Base-by-base conservation (phyloP, 2,888 invertebrate genomes). In the Amblyjoppa proteus region DNA sequence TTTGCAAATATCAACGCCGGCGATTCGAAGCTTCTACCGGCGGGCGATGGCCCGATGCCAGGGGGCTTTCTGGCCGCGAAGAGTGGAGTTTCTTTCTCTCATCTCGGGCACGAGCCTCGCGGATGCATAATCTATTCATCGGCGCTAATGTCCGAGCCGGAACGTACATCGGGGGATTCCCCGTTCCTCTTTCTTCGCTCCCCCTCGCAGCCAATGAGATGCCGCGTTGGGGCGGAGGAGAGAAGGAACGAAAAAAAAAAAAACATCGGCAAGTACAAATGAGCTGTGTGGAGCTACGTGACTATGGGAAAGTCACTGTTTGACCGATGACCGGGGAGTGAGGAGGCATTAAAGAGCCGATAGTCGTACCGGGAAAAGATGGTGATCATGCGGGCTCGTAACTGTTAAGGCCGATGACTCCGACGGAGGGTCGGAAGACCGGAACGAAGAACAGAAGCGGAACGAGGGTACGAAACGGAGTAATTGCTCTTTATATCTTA, bases 51-150 rank as follows among this genome's bases (percentile, higher is more conserved):
- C 73, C 68, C 81, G 68, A 28, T 84, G 84, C 84, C 84, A 76
- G 68, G 13, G 4, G 28, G n/a, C 49, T 58, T 73, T 77, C 73
- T 28, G 64, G 56, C 64, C 68, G 66, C 68, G 34, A 56, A 73
- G 58, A 70, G 45, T 4, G 16, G 61, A 74, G 61, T 79, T 84
- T 74, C 83, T 71, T 84, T 77, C 70, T 45, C 58, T 68, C 49
- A 31, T 69, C 20, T 66, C 31, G 25, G 49, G 58, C 66, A 34
- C 68, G 74, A 81, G 80, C 71, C 75, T 58, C 71, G 38, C 84
- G 66, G 64, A 53, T 77, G 81, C 68, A 61, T 81, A 84, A 84
- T 84, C 81, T 77, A 84, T 84, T 70, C 84, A 81, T 49, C 66
- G 7, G 38, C 64, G 77, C 77, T 84, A 84, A 84, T 81, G 84